Base-by-base conservation (phyloP, 1,140 invertebrate species). In the Hetaerina americana region DNA sequence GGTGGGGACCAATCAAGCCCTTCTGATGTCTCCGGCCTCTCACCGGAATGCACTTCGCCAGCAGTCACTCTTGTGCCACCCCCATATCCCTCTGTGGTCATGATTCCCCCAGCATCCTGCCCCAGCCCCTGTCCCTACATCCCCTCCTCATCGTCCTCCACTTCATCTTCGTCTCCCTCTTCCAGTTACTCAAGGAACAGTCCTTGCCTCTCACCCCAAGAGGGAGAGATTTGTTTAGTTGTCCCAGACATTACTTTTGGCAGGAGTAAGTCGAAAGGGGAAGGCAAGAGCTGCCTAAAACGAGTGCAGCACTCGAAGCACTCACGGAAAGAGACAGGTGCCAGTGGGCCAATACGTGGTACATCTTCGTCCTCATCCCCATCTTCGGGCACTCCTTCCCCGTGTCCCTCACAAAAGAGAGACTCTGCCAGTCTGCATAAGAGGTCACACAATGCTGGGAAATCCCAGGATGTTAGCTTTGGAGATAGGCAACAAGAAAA, bases 51-150 rank as follows among this genome's bases (percentile, higher is more conserved):
- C 68, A 70, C 73, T 5, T 71, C 74, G 12, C 76, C 76, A 1
- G 74, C 74, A 22, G 76, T 77, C 12, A 73, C 76, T 1, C 70
- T 77, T n/a, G 73, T 77, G 6, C 77, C 77, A 10, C 76, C 77
- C 8, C 75, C 76, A 12, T 77, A 76, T 28, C 70, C 40, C 3
- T 57, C 40, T 5, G 40, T 57, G 10, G 40, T 57, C 40, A 57
- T n/a, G 2, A n/a, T 57, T 12, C 40, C 40, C 2, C 40, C 40
- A 10, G 15, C 40, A 57, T 57, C 40, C 10, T 57, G 40, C 40
- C 22, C 40, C 40, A 57, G 40, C 40, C 40, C 40, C 15, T 57
- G 40, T n/a, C 40, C 40, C 22, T 57, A 57, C 40, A 57, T 57
- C 22, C 40, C 40, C 40, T 57, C 40, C 10, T 57, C 40, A 12